Evolutionary conservation across 2,113 vertebrate species (phyloP).

Genomic region (Periophthalmodon schlosseri): DNA sequence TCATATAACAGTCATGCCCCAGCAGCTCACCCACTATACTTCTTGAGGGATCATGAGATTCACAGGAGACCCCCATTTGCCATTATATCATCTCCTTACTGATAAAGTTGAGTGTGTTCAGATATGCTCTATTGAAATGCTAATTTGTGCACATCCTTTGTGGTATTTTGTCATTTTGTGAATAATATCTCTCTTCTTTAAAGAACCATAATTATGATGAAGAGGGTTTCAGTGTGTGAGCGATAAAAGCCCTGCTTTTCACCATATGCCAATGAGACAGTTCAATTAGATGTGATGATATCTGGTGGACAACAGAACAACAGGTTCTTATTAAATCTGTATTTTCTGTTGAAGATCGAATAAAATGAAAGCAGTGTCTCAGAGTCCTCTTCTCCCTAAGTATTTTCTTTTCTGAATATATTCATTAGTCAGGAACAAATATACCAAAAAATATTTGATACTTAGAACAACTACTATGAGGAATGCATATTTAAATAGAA

Average conservation of each 20-base stretch:
- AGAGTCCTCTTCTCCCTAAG: neutral
- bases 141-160: conserved; percentile 43
- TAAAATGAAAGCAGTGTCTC: conserved; percentile 4
- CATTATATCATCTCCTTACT: conserved; percentile 32
- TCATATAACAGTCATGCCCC: conserved; percentile 26
- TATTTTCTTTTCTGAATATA: neutral
- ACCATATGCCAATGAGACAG: conserved; percentile 12
- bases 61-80: conserved; percentile 26
- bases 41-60: conserved; percentile 35
- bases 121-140: conserved; percentile 51
- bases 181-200: conserved; percentile 30
- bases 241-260: conserved; percentile 20
- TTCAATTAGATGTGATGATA: neutral
- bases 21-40: conserved; percentile 7
- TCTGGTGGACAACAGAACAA: conserved; percentile 12
- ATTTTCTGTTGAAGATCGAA: neutral
- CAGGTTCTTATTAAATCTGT: neutral
- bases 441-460: neutral
- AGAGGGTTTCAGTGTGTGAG: conserved; percentile 9
- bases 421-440: neutral
- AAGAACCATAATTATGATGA: conserved; percentile 32
- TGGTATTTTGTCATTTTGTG: conserved; percentile 33
- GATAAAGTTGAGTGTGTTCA: conserved; percentile 31
- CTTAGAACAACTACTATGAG: neutral
- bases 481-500: neutral